These are phyloP conservation scores for Nicator chloris DNA, from an alignment of 2,113 vertebrate species.

Conservation along the genomic window DNA sequence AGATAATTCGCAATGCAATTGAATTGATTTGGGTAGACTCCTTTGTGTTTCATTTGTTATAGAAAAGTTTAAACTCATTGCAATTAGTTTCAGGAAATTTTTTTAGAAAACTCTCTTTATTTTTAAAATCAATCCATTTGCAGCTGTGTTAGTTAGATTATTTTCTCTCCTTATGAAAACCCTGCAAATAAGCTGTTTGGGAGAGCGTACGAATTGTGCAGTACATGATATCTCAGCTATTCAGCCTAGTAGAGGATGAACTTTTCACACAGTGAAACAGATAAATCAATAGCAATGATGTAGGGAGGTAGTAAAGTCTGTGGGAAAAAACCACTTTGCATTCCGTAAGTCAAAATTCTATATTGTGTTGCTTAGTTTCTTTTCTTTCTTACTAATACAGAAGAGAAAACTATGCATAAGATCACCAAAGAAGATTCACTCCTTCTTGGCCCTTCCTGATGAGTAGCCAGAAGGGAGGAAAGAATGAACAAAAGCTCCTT, in stretches of 20 bases:
- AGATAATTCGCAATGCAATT: neutral
- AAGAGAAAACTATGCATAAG: neutral
- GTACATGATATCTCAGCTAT: neutral
- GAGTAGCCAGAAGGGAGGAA: neutral
- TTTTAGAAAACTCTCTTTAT: neutral
- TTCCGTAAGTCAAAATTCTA: neutral
- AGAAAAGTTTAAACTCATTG: neutral
- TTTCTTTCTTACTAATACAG: neutral
- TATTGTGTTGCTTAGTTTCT: neutral
- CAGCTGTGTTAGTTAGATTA: neutral
- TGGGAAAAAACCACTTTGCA: neutral
- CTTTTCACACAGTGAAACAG: neutral
- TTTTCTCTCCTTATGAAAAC: neutral
- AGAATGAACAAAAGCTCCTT: neutral
- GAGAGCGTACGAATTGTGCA: neutral
- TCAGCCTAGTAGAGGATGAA: neutral
- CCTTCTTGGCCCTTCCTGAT: neutral
- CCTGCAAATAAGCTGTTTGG: neutral
- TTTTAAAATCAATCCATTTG: neutral
- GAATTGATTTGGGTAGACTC: neutral
- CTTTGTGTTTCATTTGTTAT: neutral
- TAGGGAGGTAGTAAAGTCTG: neutral
- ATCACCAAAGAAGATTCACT: neutral
- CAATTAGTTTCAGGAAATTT: neutral
- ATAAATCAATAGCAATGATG: neutral